Conservation (phyloP, 2,888 invertebrate species). For the Agrotis ipsilon region DNA sequence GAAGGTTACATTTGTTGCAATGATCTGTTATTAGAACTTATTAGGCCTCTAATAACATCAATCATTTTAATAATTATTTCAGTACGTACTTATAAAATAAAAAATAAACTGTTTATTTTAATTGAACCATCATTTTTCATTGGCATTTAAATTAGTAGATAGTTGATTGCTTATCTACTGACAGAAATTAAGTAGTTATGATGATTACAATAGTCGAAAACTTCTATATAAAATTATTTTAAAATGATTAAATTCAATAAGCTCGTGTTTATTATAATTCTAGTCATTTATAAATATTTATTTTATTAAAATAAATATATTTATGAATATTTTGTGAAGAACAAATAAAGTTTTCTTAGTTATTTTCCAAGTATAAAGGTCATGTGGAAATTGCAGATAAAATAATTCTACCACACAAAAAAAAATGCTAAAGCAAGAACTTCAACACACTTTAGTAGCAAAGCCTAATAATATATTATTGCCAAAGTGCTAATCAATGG, state of each 20-base stretch:
- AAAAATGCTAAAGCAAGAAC: conserved; percentile 17
- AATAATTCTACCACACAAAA: not conserved
- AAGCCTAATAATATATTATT: conserved; percentile 16
- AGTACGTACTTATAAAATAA: conserved; percentile 1
- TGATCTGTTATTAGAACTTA: conserved; percentile 19
- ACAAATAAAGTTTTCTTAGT: not conserved
- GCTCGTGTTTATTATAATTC: not conserved
- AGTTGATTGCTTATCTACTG: not conserved
- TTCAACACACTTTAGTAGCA: not conserved
- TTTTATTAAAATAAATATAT: too few relatives aligned
- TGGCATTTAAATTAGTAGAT: not conserved
- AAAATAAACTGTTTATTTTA: not conserved
- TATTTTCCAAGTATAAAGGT: not conserved
- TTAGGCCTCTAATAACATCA: conserved; percentile 12
- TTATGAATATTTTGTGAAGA: too few relatives aligned
- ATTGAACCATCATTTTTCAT: conserved; percentile 13
- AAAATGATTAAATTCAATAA: not conserved
- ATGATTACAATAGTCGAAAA: conserved; percentile 1
- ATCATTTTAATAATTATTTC: not conserved
- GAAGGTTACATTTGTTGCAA: not conserved
- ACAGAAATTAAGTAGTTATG: not conserved
- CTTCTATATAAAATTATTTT: not conserved
- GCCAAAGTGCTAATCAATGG: conserved; percentile 51
- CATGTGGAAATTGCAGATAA: not conserved
- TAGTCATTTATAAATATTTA: too few relatives aligned